These are phyloP conservation scores for Lipophrys pholis DNA, from an alignment of 2,113 vertebrate genomes.

Conservation along the genomic window DNA sequence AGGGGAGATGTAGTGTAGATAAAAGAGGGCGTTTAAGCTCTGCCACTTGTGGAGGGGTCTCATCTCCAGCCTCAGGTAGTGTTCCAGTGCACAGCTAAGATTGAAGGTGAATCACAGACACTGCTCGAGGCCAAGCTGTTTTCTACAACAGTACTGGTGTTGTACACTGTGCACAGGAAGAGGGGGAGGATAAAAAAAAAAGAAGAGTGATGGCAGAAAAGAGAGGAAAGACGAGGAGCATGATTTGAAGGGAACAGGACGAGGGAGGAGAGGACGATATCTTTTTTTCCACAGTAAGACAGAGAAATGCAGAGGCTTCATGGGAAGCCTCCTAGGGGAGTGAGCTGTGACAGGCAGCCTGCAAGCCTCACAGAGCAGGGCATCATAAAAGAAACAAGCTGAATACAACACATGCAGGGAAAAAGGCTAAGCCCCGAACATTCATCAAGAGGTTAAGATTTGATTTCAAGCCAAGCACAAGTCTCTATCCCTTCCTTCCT, in stretches of 20 bases:
- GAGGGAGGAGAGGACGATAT: conserved; percentile 37
- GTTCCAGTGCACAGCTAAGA: conserved; percentile 54
- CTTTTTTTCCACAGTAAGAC: conserved; percentile 53
- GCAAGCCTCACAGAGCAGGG: conserved; percentile 44
- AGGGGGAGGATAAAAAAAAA: conserved; percentile 12
- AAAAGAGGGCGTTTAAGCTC: conserved; percentile 70
- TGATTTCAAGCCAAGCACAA: conserved; percentile 68
- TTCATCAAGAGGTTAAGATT: conserved; percentile 65
- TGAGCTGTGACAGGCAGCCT: conserved; percentile 39
- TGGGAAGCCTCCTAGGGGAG: conserved; percentile 36
- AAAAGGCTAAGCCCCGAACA: conserved; percentile 55
- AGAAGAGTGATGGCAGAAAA: conserved; percentile 28
- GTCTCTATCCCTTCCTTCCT: conserved; percentile 65
- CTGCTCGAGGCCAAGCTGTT: conserved; percentile 64
- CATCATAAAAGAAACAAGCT: conserved; percentile 40
- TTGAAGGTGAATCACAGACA: conserved; percentile 74
- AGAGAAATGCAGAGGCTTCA: conserved; percentile 43
- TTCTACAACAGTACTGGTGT: conserved; percentile 57
- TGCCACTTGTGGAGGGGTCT: conserved; percentile 64
- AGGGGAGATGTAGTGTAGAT: conserved; percentile 57
- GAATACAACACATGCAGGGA: conserved; percentile 45
- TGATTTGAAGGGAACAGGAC: conserved; percentile 28
- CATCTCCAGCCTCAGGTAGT: conserved; percentile 72
- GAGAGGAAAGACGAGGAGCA: conserved; percentile 23
- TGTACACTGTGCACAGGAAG: conserved; percentile 46